Conservation (phyloP, 2,888 invertebrate species). For the Euspilapteryx auroguttella region DNA sequence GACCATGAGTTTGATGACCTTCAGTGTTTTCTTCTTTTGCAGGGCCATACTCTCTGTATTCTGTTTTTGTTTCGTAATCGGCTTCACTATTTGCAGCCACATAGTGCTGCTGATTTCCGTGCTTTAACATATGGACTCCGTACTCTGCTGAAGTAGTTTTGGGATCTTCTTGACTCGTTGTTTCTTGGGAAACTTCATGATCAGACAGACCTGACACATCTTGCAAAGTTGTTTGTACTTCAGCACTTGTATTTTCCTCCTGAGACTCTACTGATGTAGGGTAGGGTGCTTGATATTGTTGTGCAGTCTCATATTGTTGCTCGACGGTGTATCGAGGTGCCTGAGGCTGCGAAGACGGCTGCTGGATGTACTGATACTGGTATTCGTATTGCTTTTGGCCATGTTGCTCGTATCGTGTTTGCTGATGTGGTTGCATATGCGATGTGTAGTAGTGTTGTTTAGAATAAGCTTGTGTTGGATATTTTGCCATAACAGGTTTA, state of each 20-base stretch:
- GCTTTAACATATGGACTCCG: no score
- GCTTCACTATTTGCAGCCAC: not conserved
- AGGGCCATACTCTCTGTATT: not conserved
- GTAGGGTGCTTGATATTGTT: constrained; percentile 12
- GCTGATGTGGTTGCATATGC: constrained; percentile 17
- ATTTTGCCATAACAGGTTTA: constrained; percentile 49
- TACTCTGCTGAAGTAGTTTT: not conserved
- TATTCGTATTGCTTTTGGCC: constrained; percentile 14
- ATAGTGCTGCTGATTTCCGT: not conserved
- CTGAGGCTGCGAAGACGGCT: constrained; percentile 16
- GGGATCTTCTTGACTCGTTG: not conserved
- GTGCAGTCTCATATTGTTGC: constrained; percentile 23
- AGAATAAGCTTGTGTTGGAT: constrained; percentile 27
- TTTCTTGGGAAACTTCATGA: not conserved
- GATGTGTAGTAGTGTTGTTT: constrained; percentile 9
- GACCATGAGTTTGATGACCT: not conserved
- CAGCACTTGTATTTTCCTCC: not conserved
- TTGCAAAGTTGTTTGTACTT: not conserved
- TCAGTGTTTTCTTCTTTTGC: not conserved
- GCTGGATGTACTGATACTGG: constrained; percentile 30
- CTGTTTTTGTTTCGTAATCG: not conserved
- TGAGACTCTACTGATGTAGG: not conserved
- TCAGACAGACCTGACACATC: not conserved
- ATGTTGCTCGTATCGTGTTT: constrained; percentile 6
- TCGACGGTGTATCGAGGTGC: constrained; percentile 28